Base-by-base conservation (phyloP, 2,888 invertebrate genomes). In the Machimus atricapillus region DNA sequence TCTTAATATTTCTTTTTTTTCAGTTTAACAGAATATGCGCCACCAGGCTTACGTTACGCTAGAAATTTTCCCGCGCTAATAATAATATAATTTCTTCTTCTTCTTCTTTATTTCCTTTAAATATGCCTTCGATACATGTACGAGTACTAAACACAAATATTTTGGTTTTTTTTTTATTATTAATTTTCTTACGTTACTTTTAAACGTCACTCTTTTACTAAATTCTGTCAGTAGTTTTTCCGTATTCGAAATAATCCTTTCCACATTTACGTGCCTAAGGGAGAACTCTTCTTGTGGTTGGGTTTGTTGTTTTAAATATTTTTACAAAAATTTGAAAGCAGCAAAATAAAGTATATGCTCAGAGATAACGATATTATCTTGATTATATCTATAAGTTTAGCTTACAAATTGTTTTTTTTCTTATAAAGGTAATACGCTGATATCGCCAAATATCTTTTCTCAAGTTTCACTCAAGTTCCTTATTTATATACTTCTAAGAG, bases 261-360 rank as follows among this genome's bases (percentile, higher is more conserved):
- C n/a, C 56, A 56, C 34, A 7, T 77, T 37, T 77, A 16, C 40
- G 77, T 37, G 77, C 8, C 31, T 37, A 37, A 46, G n/a, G n/a
- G 6, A 40, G 40, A 37, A 16, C n/a, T 78, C 27, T 12, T 43
- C 19, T 78, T 46, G 27, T 37, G 27, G 34, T 76, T 40, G 16
- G n/a, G 31, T 2, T 37, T 76, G 37, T 78, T n/a, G 76, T 66
- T 31, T 46, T 46, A 46, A 46, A 46, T 46, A 46, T 46, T 82
- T 37, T 82, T 82, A 82, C 82, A 82, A 82, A 82, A 82, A 82
- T 82, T 58, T 82, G 34, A 82, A 82, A 82, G 82, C 82, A 58
- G 58, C 52, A 58, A 82, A 82, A 82, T 82, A 82, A 82, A 66
- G 56, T 23, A 82, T 82, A 82, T 82, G 58, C 27, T 66, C 82